phyloP scores from a whole-genome alignment of 1,140 invertebrate genomes.

The Trachymyrmex septentrionalis region DNA sequence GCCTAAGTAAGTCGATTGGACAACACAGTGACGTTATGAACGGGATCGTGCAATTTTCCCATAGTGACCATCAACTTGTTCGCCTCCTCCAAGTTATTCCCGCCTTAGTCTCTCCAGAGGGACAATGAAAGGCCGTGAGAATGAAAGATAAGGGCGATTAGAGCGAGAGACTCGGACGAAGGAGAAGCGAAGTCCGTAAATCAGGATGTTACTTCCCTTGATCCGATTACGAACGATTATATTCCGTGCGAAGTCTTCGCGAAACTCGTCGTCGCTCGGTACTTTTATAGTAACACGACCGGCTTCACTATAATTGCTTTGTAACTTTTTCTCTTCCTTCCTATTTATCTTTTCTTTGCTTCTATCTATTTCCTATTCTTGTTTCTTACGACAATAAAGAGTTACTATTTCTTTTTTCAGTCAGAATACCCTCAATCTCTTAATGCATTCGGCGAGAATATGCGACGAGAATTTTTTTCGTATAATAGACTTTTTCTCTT shows the following conservation, averaged over 20 bases:
- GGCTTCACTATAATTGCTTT: background rate
- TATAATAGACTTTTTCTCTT: background rate
- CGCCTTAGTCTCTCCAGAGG: slow-evolving; percentile 12
- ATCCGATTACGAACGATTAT: slow-evolving; percentile 72
- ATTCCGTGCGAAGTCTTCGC: slow-evolving; percentile 41
- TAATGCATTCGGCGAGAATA: background rate
- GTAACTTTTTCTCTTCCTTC: background rate
- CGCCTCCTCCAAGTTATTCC: slow-evolving; percentile 44
- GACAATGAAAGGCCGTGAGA: slow-evolving; percentile 37
- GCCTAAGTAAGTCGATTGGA: slow-evolving; percentile 36
- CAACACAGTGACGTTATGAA: slow-evolving; percentile 6
- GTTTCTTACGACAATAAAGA: background rate
- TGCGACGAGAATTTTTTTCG: background rate
- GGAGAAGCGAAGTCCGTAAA: slow-evolving; percentile 66
- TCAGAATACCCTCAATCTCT: background rate
- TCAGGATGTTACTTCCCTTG: slow-evolving; percentile 67
- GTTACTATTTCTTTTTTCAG: background rate
- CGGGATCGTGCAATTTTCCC: slow-evolving; percentile 26
- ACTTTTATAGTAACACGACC: slow-evolving; percentile 37
- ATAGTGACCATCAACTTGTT: slow-evolving; percentile 45
- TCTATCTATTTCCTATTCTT: background rate
- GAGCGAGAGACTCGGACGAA: slow-evolving; percentile 21
- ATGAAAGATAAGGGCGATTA: slow-evolving; percentile 61
- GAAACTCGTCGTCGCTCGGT: slow-evolving; percentile 13
- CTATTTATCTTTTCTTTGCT: slow-evolving; percentile 8